Evolutionary conservation across 1,140 invertebrate genomes (phyloP), one percentile per base, ranked within the genome.

Genomic region (Caenorhabditis remanei): DNA sequence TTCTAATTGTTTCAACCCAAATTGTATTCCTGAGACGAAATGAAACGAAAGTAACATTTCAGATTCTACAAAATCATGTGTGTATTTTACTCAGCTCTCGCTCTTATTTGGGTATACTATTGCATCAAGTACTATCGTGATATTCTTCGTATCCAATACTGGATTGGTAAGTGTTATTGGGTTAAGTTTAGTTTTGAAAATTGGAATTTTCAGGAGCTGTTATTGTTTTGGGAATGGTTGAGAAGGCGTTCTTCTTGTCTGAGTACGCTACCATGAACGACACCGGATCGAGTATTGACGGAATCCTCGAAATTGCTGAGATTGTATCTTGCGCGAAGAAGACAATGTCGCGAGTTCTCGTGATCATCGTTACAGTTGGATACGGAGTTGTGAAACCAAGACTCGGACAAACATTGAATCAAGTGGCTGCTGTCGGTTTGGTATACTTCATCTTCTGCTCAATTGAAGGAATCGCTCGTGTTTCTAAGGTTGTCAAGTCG

Each of bases 361-460:
- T 98, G 75, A 96, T 98, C 46, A 97, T 98, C 86, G 96, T 97
- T 84, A 96, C 96, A 89, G 94, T 98, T 65, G 97, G 97, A 61
- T 98, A 97, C 94, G 97, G 97, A 50, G 97, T 98, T 91, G 96
- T 98, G 88, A 98, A 97, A 96, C 97, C 96, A 2, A 94, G 96
- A 58, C 93, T 98, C 61, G 96, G 97, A 56, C 94, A 96, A 9
- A 96, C 96, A 88, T 93, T 97, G 84, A 96, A 97, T 93, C 95
- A 96, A 65, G 95, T 97, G n/a, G 94, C 97, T 71, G 95, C 95
- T 87, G 95, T 96, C 84, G 96, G 96, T 16, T 92, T 94, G 0
- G 92, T 97, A 0, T 98, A 97, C 93, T 96, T 97, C 90, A 91
- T 95, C 19, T 93, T 97, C 71, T 96, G 95, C n/a, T 95, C 95